Base-by-base conservation (phyloP, 2,888 invertebrate species). In the Eueremaeus valkanovi region DNA sequence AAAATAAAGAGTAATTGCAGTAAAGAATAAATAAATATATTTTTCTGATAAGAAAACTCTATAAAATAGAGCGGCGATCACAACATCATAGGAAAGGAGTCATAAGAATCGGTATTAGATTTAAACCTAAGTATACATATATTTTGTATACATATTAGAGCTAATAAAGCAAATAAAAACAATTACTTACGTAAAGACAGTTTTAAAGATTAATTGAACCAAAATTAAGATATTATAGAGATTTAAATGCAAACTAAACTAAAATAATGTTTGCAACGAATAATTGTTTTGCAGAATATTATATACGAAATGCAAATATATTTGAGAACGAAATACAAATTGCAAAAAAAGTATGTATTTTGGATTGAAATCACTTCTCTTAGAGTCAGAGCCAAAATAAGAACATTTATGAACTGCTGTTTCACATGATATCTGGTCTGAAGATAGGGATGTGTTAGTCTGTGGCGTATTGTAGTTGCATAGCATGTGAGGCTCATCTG, bases 61-160 rank as follows among this genome's bases (percentile, higher is more conserved):
- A 66, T 66, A 66, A 51, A 51, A 51, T 36, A 29, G 63, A 31
- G 63, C 66, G 66, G 36, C 66, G 21, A 66, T 66, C 61, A 31
- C 29, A 18, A 31, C 61, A 61, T 29, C 61, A 61, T 29, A 61
- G 18, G 61, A 13, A 29, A 21, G 21, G 36, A 36, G 5, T 5
- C 36, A 36, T 36, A n/a, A n/a, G n/a, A n/a, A n/a, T n/a, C n/a
- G n/a, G n/a, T n/a, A n/a, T n/a, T n/a, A n/a, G n/a, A n/a, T 36
- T 36, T 36, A 36, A 36, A 11, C 6, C 5, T 11, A 36, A 11
- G 36, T 36, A 36, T 36, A 36, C 5, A 36, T 8, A 11, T 36
- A 36, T 36, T 36, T 11, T 5, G 5, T 36, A 49, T 11, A 49
- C 16, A 49, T 49, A 49, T 49, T 36, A 36, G 11, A 5, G 36